These are phyloP conservation scores for Hoplodrina blanda DNA, from an alignment of 2,888 invertebrate genomes.

Conservation along the genomic window DNA sequence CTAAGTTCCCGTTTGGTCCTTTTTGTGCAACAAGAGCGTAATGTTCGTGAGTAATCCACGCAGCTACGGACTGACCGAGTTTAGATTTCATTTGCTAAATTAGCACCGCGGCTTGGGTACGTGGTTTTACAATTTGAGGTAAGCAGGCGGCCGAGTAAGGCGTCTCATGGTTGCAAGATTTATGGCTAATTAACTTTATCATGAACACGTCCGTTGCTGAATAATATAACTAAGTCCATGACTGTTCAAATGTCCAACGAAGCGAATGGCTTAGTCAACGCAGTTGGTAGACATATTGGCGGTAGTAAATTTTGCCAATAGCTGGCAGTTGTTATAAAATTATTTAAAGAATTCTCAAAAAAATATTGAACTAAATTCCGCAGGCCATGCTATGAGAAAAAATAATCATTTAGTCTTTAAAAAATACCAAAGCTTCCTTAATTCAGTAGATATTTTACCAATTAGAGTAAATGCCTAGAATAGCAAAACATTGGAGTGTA, in stretches of 20 bases:
- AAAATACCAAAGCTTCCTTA: too few relatives aligned
- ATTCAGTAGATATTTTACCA: too few relatives aligned
- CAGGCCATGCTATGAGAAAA: too few relatives aligned
- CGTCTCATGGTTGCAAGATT: slow-evolving; percentile 20
- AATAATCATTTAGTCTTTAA: too few relatives aligned
- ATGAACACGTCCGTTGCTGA: neutral
- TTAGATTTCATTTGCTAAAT: slow-evolving; percentile 67
- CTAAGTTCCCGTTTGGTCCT: slow-evolving; percentile 52
- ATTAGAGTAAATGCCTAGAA: too few relatives aligned
- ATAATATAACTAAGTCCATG: neutral
- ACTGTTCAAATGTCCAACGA: neutral
- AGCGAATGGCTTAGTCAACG: slow-evolving; percentile 8
- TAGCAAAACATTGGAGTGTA: too few relatives aligned
- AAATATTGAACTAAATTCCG: too few relatives aligned
- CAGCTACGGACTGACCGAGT: slow-evolving; percentile 61
- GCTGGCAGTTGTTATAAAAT: neutral
- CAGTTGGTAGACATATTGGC: slow-evolving; percentile 22
- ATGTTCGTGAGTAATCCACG: slow-evolving; percentile 62
- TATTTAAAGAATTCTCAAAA: too few relatives aligned
- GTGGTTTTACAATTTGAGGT: slow-evolving; percentile 46
- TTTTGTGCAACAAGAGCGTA: slow-evolving; percentile 53
- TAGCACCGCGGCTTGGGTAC: slow-evolving; percentile 44
- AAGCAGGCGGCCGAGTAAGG: slow-evolving; percentile 1
- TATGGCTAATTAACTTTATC: slow-evolving; percentile 13
- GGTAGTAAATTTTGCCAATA: slow-evolving; percentile 1